These are phyloP conservation scores for Sceloporus undulatus DNA, from an alignment of 2,113 vertebrate species.

Conservation along the genomic window DNA sequence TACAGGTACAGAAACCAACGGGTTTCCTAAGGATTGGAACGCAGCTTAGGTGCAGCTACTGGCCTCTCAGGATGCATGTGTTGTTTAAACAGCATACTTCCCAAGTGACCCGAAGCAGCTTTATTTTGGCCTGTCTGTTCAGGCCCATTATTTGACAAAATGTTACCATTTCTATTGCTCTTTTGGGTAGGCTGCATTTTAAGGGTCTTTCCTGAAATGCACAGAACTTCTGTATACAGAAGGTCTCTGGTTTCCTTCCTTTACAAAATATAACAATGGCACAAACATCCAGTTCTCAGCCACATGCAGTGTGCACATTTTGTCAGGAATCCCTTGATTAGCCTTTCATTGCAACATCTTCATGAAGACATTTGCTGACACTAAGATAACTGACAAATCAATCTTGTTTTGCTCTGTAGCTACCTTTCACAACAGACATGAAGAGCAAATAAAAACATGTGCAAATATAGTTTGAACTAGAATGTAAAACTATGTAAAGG, in stretches of 20 bases:
- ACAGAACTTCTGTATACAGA: not conserved
- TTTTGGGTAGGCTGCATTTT: slow-evolving; percentile 2
- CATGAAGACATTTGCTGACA: not conserved
- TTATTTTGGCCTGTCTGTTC: too few species aligned
- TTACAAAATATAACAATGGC: not conserved
- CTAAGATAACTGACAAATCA: not conserved
- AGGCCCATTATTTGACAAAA: too few species aligned
- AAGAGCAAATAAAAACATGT: slow-evolving; percentile 30
- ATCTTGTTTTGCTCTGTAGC: fast-evolving
- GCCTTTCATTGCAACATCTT: not conserved
- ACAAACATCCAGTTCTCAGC: not conserved
- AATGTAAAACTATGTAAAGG: slow-evolving; percentile 24
- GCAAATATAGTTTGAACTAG: slow-evolving; percentile 23
- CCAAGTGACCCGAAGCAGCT: too few species aligned
- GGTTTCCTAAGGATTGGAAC: too few species aligned
- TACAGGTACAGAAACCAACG: too few species aligned
- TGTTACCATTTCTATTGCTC: not conserved
- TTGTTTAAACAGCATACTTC: too few species aligned
- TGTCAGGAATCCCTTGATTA: not conserved
- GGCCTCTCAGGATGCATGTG: too few species aligned
- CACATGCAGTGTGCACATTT: not conserved
- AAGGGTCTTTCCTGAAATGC: slow-evolving; percentile 10
- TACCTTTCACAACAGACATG: slow-evolving; percentile 21
- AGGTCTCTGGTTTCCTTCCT: not conserved
- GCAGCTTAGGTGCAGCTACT: too few species aligned